A percentile compares a stretch with the other conserved stretches of the same genome.
These are phyloP conservation scores for Xylocampa areola DNA, from an alignment of 2,888 invertebrate species.

Conservation along the genomic window DNA sequence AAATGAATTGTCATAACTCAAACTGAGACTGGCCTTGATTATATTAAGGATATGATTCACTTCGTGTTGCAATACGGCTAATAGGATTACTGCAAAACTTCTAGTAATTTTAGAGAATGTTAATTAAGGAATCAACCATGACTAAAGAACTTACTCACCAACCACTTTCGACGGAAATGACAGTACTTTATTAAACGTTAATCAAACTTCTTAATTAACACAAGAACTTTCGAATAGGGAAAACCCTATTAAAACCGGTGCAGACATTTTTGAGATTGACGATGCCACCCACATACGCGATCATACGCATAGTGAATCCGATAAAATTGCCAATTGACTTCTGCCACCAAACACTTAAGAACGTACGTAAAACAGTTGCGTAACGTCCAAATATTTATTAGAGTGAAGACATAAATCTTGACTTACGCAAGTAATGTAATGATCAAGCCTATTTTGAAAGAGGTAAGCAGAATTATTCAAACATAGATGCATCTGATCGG, in stretches of 20 bases:
- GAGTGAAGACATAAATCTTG: constrained; percentile 64
- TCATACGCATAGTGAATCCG: constrained; percentile 54
- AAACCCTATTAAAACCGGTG: constrained; percentile 49
- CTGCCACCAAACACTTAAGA: constrained; percentile 61
- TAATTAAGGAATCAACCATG: constrained; percentile 42
- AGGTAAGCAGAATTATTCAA: background rate
- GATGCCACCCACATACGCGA: constrained; percentile 47
- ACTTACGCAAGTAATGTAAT: constrained; percentile 57
- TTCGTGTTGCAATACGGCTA: constrained; percentile 43
- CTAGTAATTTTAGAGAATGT: constrained; percentile 31
- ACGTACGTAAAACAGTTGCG: constrained; percentile 61
- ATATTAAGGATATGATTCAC: constrained; percentile 71
- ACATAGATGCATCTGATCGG: too few species aligned
- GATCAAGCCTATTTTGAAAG: background rate
- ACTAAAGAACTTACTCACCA: constrained; percentile 39
- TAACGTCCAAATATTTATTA: constrained; percentile 63
- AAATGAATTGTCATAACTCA: constrained; percentile 67
- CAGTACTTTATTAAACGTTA: constrained; percentile 3
- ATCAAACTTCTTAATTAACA: constrained; percentile 27
- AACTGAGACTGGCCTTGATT: constrained; percentile 67
- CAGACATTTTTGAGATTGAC: constrained; percentile 43
- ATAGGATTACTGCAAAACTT: constrained; percentile 57
- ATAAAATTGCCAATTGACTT: constrained; percentile 64
- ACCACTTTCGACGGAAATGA: constrained; percentile 13
- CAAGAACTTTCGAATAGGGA: constrained; percentile 22